Conservation (phyloP, 2,797 vertebrate species). For the Cossypha polioptera region DNA sequence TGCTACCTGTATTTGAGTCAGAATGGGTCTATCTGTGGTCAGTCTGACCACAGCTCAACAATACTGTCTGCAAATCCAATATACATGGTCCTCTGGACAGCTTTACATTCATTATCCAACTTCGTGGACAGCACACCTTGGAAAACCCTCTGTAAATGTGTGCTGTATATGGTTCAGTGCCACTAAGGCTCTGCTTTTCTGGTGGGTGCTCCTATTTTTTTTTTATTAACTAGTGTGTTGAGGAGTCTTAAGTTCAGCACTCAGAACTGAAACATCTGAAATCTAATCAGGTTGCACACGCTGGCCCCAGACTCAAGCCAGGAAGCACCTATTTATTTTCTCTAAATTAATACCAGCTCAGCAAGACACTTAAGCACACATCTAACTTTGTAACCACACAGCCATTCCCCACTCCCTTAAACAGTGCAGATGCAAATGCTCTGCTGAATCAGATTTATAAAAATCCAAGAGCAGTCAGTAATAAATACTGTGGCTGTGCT, state of each 20-base stretch:
- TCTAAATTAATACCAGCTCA: conserved; percentile 36
- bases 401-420: not conserved
- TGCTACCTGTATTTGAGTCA: not conserved
- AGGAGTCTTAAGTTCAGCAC: not conserved
- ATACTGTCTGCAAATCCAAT: not conserved
- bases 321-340: conserved; percentile 7
- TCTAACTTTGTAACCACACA: not conserved
- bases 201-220: not conserved
- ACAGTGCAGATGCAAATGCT: conserved; percentile 8
- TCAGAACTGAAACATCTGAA: not conserved
- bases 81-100: not conserved
- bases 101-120: not conserved
- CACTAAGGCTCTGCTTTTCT: not conserved
- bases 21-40: not conserved
- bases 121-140: not conserved
- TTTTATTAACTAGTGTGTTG: not conserved
- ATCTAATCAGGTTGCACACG: not conserved
- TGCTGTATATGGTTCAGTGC: not conserved
- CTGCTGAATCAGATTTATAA: conserved; percentile 19
- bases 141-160: not conserved
- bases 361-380: not conserved
- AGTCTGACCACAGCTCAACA: conserved; percentile 18
- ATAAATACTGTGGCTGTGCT: not conserved
- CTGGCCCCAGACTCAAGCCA: not conserved
- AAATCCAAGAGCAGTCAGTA: not conserved